Conservation (phyloP, 2,797 vertebrate genomes). For the Sparus aurata region DNA sequence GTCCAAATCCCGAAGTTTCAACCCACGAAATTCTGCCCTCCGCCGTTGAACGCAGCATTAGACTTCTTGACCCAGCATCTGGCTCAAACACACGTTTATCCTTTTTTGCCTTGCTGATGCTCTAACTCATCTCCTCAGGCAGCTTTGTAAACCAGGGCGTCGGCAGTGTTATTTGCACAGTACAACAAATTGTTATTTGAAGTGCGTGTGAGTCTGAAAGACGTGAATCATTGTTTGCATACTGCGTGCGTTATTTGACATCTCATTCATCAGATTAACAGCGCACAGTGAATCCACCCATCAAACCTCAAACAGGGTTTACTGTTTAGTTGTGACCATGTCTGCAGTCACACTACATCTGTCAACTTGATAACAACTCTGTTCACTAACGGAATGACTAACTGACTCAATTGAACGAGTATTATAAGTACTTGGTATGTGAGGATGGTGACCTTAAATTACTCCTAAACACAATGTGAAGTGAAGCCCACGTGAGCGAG, state of each 20-base stretch:
- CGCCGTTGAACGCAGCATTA: too few species aligned
- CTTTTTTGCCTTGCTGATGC: background rate
- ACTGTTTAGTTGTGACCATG: background rate
- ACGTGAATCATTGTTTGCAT: constrained; percentile 56
- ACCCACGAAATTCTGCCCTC: too few species aligned
- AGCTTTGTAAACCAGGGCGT: constrained; percentile 33
- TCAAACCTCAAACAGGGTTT: constrained; percentile 20
- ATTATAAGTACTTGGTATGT: constrained; percentile 40
- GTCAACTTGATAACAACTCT: constrained; percentile 7
- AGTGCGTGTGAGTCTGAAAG: constrained; percentile 8
- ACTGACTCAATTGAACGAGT: constrained; percentile 12
- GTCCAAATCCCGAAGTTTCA: too few species aligned
- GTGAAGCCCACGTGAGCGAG: constrained; percentile 30
- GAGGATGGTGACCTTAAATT: constrained; percentile 51
- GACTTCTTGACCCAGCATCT: background rate
- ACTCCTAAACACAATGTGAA: constrained; percentile 45
- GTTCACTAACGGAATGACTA: constrained; percentile 8
- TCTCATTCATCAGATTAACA: constrained; percentile 8
- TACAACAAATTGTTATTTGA: constrained; percentile 17
- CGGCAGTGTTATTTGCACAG: constrained; percentile 35
- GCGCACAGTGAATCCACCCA: constrained; percentile 35
- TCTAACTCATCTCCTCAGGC: constrained; percentile 15
- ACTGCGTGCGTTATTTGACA: constrained; percentile 16
- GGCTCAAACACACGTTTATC: constrained; percentile 18
- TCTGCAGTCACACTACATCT: background rate